Conservation (phyloP, 2,797 vertebrate species). For the Artibeus jamaicensis region DNA sequence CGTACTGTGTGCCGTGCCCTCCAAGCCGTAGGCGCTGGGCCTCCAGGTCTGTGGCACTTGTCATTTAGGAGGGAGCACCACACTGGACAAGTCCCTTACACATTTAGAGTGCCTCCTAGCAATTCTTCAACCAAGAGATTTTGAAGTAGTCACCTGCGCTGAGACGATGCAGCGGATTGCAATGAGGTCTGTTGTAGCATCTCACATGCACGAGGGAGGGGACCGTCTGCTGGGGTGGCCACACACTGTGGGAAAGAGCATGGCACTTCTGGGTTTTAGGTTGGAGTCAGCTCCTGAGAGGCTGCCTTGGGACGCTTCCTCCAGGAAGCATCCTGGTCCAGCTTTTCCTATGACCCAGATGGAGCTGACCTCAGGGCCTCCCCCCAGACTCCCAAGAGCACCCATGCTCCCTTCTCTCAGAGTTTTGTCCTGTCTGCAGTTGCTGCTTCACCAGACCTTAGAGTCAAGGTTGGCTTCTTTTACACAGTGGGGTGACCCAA, state of each 20-base stretch:
- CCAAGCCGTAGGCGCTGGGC: rapidly evolving
- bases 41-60: neutral
- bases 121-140: neutral
- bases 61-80: neutral
- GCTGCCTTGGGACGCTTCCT: neutral
- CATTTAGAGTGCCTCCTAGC: neutral
- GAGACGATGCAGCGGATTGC: rapidly evolving
- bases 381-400: rapidly evolving
- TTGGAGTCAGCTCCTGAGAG: neutral
- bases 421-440: neutral
- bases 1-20: rapidly evolving
- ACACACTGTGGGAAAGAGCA: too few species aligned
- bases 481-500: neutral
- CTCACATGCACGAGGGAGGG: too few species aligned
- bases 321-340: neutral
- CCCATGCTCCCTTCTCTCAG: too few species aligned
- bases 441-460: neutral
- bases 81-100: too few species aligned
- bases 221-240: neutral
- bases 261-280: neutral
- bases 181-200: rapidly evolving
- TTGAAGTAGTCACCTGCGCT: neutral
- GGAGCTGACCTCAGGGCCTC: neutral
- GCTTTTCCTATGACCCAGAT: neutral
- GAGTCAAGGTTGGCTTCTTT: neutral